Evolutionary conservation across 2,113 vertebrate genomes (phyloP).

Genomic region (Sturnus vulgaris): DNA sequence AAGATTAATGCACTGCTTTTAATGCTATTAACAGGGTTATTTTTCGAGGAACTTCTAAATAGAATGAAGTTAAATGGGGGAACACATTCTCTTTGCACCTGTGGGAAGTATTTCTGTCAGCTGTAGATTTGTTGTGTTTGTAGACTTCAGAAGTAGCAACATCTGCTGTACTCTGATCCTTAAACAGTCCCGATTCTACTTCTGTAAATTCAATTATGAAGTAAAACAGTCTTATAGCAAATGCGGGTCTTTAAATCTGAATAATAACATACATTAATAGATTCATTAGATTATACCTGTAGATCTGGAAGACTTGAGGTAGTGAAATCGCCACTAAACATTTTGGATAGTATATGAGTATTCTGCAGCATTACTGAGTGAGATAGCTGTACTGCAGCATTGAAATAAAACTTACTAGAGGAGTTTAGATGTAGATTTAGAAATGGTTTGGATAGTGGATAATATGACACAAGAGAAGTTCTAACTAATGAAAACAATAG

Average conservation of each 20-base stretch:
- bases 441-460: not conserved
- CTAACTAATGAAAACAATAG: not conserved
- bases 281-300: not conserved
- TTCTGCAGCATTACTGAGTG: not conserved
- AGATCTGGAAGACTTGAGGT: not conserved
- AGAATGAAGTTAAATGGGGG: not conserved
- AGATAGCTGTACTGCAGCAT: not conserved
- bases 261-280: not conserved
- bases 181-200: not conserved
- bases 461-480: not conserved
- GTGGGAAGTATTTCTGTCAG: not conserved
- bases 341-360: not conserved
- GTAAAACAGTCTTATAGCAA: not conserved
- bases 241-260: not conserved
- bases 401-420: not conserved
- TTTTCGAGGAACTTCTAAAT: not conserved
- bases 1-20: not conserved
- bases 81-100: not conserved
- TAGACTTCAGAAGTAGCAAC: not conserved
- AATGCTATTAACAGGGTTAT: not conserved
- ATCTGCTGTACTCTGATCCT: not conserved
- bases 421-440: not conserved
- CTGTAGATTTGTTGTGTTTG: not conserved
- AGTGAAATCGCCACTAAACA: not conserved
- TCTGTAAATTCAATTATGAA: not conserved